phyloP scores from a whole-genome alignment of 1,140 invertebrate genomes.

The Episyrphus balteatus region DNA sequence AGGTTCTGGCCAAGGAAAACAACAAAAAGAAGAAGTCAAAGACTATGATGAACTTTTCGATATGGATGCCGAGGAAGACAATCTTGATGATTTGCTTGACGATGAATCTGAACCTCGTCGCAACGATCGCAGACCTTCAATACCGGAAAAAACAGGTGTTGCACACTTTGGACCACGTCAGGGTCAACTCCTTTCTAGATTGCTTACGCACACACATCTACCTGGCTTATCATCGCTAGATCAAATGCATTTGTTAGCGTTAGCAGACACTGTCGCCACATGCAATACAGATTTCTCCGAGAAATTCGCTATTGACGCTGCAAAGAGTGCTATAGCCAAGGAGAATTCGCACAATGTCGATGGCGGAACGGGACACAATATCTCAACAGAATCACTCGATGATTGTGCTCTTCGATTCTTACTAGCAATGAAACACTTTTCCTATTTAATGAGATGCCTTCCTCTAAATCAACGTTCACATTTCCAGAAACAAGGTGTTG shows the following conservation, averaged over 20 bases:
- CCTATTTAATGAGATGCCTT: constrained; percentile 84
- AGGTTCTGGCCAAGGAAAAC: constrained; percentile 42
- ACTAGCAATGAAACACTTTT: constrained; percentile 95
- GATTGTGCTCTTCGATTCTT: constrained; percentile 95
- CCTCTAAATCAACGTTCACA: constrained; percentile 76
- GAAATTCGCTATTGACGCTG: constrained; percentile 66
- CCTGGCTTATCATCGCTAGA: constrained; percentile 94
- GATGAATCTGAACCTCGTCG: constrained; percentile 50
- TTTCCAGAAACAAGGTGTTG: constrained; percentile 82
- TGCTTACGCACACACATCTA: constrained; percentile 91
- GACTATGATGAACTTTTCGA: constrained; percentile 85
- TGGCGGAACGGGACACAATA: constrained; percentile 44
- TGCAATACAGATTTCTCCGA: constrained; percentile 80
- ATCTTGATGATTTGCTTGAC: constrained; percentile 67
- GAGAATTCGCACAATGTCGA: constrained; percentile 53
- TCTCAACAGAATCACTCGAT: constrained; percentile 73
- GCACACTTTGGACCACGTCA: constrained; percentile 76
- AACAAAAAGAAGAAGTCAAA: constrained; percentile 41
- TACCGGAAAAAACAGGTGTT: constrained; percentile 57
- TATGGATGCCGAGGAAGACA: constrained; percentile 64
- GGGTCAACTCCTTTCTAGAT: constrained; percentile 63
- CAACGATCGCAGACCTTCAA: constrained; percentile 51
- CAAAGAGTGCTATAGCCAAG: constrained; percentile 56
- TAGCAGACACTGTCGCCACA: constrained; percentile 95
- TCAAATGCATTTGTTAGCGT: constrained; percentile 96